Evolutionary conservation across 2,888 invertebrate species (phyloP).

Genomic region (Lithosia quadra): DNA sequence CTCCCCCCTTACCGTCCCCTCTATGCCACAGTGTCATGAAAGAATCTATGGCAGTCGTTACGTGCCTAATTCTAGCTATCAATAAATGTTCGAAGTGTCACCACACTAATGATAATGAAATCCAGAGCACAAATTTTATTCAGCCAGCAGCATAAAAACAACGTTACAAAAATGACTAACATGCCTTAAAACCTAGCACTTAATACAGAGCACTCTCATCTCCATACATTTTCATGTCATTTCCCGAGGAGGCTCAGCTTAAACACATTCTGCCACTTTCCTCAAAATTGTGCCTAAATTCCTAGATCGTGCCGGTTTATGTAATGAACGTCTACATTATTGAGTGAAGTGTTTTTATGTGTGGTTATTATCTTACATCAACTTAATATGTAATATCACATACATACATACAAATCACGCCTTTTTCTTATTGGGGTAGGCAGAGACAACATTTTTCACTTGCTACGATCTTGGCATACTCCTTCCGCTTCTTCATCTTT

Average conservation of each 20-base stretch:
- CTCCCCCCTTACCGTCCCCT: too few relatives aligned
- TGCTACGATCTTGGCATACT: neutral
- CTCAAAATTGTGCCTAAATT: slow-evolving; percentile 31
- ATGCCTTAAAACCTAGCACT: slow-evolving; percentile 3
- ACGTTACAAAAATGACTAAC: neutral
- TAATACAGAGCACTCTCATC: slow-evolving; percentile 27
- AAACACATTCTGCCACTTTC: slow-evolving; percentile 16
- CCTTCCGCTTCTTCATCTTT: neutral
- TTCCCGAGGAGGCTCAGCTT: slow-evolving; percentile 9
- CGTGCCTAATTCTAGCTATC: too few relatives aligned
- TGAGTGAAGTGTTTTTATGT: neutral
- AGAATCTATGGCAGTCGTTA: too few relatives aligned
- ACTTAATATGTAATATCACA: neutral
- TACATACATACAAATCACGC: too few relatives aligned
- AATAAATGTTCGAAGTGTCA: neutral
- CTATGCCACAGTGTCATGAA: too few relatives aligned
- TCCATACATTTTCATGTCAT: slow-evolving; percentile 27
- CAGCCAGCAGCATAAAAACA: neutral
- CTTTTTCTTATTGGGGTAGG: too few relatives aligned
- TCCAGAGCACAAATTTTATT: neutral
- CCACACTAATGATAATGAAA: neutral
- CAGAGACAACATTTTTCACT: too few relatives aligned
- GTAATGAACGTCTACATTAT: slow-evolving; percentile 32
- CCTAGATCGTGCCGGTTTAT: slow-evolving; percentile 35
- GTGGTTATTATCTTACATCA: neutral